Evolutionary conservation across 2,797 vertebrate species (phyloP).

Genomic region (Orestias chungarensis): DNA sequence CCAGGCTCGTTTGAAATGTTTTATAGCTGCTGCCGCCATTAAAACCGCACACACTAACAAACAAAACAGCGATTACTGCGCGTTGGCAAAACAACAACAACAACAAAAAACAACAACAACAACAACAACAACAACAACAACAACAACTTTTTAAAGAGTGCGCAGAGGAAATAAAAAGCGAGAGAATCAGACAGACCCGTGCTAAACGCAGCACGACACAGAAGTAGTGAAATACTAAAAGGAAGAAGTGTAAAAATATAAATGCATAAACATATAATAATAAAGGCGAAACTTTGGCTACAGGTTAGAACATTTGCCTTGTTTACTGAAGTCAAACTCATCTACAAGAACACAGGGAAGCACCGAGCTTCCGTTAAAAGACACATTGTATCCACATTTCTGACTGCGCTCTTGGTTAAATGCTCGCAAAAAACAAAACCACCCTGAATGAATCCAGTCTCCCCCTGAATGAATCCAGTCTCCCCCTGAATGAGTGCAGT

Average conservation of each 20-base stretch:
- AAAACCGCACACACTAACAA: no score
- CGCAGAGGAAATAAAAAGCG: constrained; percentile 22
- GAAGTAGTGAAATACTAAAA: background rate
- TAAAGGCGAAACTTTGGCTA: no score
- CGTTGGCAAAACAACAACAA: background rate
- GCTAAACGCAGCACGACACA: background rate
- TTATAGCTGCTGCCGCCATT: background rate
- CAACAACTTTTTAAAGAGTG: no score
- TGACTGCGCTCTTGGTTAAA: constrained; percentile 14
- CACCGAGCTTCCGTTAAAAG: background rate
- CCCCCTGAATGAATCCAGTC: no score
- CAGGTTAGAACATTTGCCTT: background rate
- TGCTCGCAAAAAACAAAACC: background rate
- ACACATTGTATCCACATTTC: no score
- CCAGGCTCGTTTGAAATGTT: background rate
- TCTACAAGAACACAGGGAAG: background rate
- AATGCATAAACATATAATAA: background rate
- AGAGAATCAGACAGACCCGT: constrained; percentile 26
- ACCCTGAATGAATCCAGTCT: no score
- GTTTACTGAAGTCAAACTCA: background rate
- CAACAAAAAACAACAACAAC: background rate
- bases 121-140: background rate
- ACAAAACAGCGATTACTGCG: background rate
- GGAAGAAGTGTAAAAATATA: background rate
- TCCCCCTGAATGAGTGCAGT: no score